Evolutionary conservation across 2,888 invertebrate genomes (phyloP), one percentile per base, ranked within the genome.

Genomic region (Julus scandinavius): DNA sequence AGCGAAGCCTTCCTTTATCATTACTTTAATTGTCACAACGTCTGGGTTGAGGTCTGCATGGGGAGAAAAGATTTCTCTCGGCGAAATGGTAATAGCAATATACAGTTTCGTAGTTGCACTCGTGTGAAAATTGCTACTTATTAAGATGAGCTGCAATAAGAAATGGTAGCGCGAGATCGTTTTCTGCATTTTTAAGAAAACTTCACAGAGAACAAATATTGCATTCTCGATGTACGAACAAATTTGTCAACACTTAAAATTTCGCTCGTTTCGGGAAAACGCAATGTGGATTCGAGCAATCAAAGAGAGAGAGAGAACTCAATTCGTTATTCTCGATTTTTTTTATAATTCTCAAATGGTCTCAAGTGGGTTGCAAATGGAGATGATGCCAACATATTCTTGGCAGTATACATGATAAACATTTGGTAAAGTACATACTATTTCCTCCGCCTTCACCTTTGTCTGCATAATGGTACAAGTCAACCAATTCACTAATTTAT

Each of bases 211-310:
- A 63, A 63, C n/a, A 20, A 63, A 63, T 63, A 63, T 20, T n/a
- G 63, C 7, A 20, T 63, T 63, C 63, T 63, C 63, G 63, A 63
- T 63, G 63, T n/a, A 20, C 20, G 63, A n/a, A 20, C 63, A 63
- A 63, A 63, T 63, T 63, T 63, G 63, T 63, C 63, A 63, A 63
- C 63, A 63, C 63, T 63, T 63, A 63, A 63, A 63, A 63, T 63
- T 63, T 63, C 63, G 63, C 63, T 63, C 63, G 20, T 63, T 63
- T 63, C 20, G 20, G 20, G 63, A 63, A 63, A 58, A 58, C 58
- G 58, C 17, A 15, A 20, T 20, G 20, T 20, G 20, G 20, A 20
- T 63, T 63, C 63, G 2, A 1, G 63, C 63, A 63, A 63, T 63
- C 63, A 63, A 13, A 20, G 63, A 29, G 29, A 29, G 29, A 29